These are phyloP conservation scores for Scophthalmus maximus DNA, from an alignment of 2,113 vertebrate genomes.

Conservation along the genomic window DNA sequence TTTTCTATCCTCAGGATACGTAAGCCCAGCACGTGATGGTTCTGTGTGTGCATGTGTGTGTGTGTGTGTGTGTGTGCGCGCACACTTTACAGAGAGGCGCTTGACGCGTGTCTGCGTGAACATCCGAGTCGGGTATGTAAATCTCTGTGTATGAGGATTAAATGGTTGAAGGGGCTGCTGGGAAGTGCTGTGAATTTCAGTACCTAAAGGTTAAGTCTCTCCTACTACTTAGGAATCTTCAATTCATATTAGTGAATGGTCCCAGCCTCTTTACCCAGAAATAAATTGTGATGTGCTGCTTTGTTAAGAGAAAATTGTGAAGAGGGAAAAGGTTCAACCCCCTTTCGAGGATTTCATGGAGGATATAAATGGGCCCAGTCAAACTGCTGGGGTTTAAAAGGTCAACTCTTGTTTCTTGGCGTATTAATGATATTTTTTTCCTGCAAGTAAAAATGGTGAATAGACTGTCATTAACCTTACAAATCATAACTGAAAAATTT, in stretches of 20 bases:
- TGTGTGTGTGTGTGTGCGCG: background rate
- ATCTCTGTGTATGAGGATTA: conserved; percentile 53
- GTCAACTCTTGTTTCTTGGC: conserved; percentile 12
- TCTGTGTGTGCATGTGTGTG: conserved; percentile 11
- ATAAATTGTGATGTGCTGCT: conserved; percentile 45
- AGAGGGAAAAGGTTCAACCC: conserved; percentile 19
- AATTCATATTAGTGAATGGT: conserved; percentile 31
- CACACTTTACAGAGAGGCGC: background rate
- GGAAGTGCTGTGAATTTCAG: conserved; percentile 44
- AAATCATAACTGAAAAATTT: background rate
- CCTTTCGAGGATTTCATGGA: conserved; percentile 39
- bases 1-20: conserved; percentile 51
- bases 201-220: conserved; percentile 53
- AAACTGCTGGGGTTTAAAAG: conserved; percentile 31
- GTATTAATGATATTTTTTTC: background rate
- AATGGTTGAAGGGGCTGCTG: conserved; percentile 38
- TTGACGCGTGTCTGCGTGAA: conserved; percentile 31
- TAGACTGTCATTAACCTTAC: background rate
- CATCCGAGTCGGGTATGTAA: conserved; percentile 40
- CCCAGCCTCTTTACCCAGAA: conserved; percentile 48
- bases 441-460: background rate
- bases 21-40: conserved; percentile 27
- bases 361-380: conserved; percentile 31
- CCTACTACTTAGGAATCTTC: conserved; percentile 30
- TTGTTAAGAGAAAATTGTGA: conserved; percentile 28